Evolutionary conservation across 2,888 invertebrate genomes (phyloP), one percentile per base, ranked within the genome.

Genomic region (Eupithecia inturbata): DNA sequence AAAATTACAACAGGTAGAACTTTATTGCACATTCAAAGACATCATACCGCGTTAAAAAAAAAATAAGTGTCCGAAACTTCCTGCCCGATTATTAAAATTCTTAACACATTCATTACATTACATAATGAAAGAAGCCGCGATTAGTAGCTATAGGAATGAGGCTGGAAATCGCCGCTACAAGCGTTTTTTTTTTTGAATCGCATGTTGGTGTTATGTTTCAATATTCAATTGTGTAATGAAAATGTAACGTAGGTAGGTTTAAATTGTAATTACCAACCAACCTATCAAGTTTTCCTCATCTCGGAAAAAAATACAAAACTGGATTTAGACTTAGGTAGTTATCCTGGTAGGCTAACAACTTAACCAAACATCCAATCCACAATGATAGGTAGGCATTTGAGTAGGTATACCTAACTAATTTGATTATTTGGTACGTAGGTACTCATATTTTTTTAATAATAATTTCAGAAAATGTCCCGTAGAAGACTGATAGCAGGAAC

Each of bases 401-500:
- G 12, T 39, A 36, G 1, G 1, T 36, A 36, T 10, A 3, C 14
- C 16, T 16, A 16, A 41, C 41, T 7, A 9, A 45, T 45, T n/a
- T 16, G 16, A 39, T 39, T 14, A 36, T n/a, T n/a, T n/a, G n/a
- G n/a, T n/a, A n/a, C 9, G 6, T 36, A 9, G 31, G 31, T 5
- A 39, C 39, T 41, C 16, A 16, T 41, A 41, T 1, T 19, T n/a
- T 7, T 1, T 19, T 19, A n/a, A n/a, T n/a, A 9, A 31, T 19
- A 3, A 39, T 87, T 89, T 39, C 88, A 91, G 90, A 94, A 91
- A 92, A 95, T 96, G 89, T 95, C 95, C 75, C 94, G 95, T 77
- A 91, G 96, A 82, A 95, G 95, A 87, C 87, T 96, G 78, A 90
- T 96, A 76, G 92, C 96, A 31, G 95, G 95, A 60, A 95, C 96